Percentiles rank a stretch among this genome's conserved stretches.
Evolutionary conservation across 2,113 vertebrate genomes (phyloP).

Genomic region (Pituophis catenifer): DNA sequence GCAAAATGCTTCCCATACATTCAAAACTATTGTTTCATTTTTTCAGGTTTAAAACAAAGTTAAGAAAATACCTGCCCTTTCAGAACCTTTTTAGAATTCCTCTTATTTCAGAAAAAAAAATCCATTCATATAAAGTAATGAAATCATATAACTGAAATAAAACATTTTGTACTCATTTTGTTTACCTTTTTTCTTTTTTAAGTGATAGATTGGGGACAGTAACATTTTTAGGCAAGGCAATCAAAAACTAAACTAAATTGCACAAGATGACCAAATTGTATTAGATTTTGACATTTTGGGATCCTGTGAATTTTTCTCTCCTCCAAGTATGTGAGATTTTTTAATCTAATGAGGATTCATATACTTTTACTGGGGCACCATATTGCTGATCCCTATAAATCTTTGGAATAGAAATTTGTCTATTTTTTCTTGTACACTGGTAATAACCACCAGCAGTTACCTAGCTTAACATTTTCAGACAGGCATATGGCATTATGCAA

Average conservation of each 20-base stretch:
- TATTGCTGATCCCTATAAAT: neutral
- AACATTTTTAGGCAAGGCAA: neutral
- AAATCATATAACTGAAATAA: neutral
- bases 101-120: neutral
- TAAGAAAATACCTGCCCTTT: neutral
- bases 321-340: neutral
- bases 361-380: neutral
- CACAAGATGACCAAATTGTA: neutral
- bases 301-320: neutral
- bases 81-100: neutral
- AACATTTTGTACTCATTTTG: neutral
- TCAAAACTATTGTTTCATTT: neutral
- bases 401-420: neutral
- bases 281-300: neutral
- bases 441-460: neutral
- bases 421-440: neutral
- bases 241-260: neutral
- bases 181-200: neutral
- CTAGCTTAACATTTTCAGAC: neutral
- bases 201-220: neutral
- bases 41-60: neutral
- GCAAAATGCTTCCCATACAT: neutral
- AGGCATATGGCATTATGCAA: neutral
- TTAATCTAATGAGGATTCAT: neutral
- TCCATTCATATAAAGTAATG: neutral